These are phyloP conservation scores for Falco concolor DNA, from an alignment of 2,797 vertebrate genomes.

Conservation along the genomic window DNA sequence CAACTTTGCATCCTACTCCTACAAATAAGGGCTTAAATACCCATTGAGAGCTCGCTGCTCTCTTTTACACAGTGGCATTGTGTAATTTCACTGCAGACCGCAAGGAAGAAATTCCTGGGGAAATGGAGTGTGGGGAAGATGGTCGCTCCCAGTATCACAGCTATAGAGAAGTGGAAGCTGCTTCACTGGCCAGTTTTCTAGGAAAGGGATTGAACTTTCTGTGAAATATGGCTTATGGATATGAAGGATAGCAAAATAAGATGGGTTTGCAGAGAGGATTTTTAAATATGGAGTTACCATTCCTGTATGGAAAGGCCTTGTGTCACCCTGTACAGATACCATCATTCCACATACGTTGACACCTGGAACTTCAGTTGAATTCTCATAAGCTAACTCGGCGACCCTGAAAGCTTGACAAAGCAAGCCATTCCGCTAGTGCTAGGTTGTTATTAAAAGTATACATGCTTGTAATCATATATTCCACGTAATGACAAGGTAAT, in stretches of 20 bases:
- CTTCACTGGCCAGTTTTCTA: neutral
- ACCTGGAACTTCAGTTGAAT: neutral
- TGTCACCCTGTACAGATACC: slow-evolving; percentile 21
- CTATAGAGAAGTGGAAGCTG: neutral
- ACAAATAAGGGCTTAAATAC: neutral
- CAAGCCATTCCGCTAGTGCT: neutral
- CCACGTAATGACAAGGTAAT: neutral
- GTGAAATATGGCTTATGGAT: neutral
- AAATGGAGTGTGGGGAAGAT: neutral
- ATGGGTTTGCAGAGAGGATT: neutral
- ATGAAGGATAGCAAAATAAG: neutral
- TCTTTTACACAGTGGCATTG: neutral
- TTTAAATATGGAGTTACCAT: neutral
- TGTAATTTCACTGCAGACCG: neutral
- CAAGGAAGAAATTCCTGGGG: neutral
- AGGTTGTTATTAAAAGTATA: neutral
- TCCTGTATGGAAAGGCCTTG: slow-evolving; percentile 18
- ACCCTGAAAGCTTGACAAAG: slow-evolving; percentile 14
- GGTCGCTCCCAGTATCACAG: fast-evolving
- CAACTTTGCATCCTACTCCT: neutral
- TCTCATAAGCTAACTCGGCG: slow-evolving; percentile 31
- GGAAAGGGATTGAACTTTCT: neutral
- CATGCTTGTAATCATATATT: neutral
- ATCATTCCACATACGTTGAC: neutral
- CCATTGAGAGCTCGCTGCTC: neutral